phyloP scores from a whole-genome alignment of 2,797 vertebrate genomes.

The Crocodylus rhombifer region DNA sequence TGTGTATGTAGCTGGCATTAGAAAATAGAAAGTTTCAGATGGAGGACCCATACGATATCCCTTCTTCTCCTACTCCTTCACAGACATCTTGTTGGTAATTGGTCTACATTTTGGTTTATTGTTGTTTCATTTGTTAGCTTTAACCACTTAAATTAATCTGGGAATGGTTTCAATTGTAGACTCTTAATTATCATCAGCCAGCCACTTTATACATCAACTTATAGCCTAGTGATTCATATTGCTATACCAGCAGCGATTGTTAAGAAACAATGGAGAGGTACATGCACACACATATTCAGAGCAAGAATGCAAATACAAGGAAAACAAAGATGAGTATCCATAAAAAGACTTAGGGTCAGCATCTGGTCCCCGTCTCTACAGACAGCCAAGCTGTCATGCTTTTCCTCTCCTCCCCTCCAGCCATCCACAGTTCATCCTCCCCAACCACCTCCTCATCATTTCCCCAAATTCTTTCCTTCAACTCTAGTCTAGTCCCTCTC shows the following conservation, averaged over 20 bases:
- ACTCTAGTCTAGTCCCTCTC: neutral
- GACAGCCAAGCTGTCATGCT: slow-evolving; percentile 21
- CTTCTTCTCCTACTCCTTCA: slow-evolving; percentile 19
- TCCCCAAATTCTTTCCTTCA: neutral
- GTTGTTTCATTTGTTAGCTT: slow-evolving; percentile 40
- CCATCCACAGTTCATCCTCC: neutral
- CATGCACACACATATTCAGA: neutral
- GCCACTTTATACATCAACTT: neutral
- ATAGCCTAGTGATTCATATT: neutral
- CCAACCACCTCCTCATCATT: neutral
- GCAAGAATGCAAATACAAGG: neutral
- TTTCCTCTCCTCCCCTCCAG: neutral
- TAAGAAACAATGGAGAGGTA: neutral
- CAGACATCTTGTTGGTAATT: slow-evolving; percentile 15
- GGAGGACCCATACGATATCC: slow-evolving; percentile 36
- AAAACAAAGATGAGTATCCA: neutral
- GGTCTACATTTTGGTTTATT: neutral
- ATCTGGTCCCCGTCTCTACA: neutral
- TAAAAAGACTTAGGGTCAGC: neutral
- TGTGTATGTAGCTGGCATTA: slow-evolving; percentile 53
- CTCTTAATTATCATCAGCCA: slow-evolving; percentile 25
- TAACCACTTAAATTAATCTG: slow-evolving; percentile 31
- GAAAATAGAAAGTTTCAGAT: slow-evolving; percentile 57
- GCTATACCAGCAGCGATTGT: accelerated
- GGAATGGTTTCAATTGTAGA: slow-evolving; percentile 42